Evolutionary conservation across 2,797 vertebrate species (phyloP).

Genomic region (Phrynocephalus forsythii): DNA sequence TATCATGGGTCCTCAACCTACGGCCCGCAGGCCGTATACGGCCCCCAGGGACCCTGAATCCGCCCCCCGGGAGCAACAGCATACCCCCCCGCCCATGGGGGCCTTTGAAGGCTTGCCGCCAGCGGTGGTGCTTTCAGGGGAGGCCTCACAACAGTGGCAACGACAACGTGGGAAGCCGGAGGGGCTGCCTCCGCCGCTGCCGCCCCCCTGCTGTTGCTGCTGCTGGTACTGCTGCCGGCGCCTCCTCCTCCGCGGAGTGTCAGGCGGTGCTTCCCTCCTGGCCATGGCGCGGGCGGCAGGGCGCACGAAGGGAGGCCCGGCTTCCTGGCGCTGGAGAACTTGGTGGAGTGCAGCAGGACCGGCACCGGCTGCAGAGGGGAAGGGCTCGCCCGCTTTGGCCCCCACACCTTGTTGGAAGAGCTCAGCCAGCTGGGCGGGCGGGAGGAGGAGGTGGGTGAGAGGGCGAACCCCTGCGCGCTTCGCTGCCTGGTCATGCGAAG

Average conservation of each 20-base stretch:
- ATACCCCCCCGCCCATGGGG: no score
- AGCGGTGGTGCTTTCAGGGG: neutral
- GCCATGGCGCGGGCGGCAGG: constrained; percentile 34
- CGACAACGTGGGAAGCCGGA: neutral
- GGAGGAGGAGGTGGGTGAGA: neutral
- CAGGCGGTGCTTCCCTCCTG: constrained; percentile 32
- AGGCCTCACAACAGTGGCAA: constrained; percentile 42
- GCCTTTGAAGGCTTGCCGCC: no score
- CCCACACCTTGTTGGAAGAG: neutral
- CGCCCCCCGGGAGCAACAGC: no score
- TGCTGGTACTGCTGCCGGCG: neutral
- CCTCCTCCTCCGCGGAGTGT: constrained; percentile 3
- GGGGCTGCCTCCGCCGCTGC: neutral
- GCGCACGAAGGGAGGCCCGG: constrained; percentile 15
- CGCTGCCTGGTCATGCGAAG: neutral
- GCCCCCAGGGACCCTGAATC: no score
- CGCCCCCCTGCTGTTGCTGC: neutral
- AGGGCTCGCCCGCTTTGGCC: neutral
- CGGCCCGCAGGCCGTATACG: no score
- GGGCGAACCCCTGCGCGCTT: neutral
- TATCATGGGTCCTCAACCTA: no score
- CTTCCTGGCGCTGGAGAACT: constrained; percentile 27
- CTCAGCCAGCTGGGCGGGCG: neutral
- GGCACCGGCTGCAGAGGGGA: constrained; percentile 15
- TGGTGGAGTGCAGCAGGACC: constrained; percentile 35